These are phyloP conservation scores for Parotocinclus haroldoi DNA, from an alignment of 2,797 vertebrate genomes.

Conservation along the genomic window DNA sequence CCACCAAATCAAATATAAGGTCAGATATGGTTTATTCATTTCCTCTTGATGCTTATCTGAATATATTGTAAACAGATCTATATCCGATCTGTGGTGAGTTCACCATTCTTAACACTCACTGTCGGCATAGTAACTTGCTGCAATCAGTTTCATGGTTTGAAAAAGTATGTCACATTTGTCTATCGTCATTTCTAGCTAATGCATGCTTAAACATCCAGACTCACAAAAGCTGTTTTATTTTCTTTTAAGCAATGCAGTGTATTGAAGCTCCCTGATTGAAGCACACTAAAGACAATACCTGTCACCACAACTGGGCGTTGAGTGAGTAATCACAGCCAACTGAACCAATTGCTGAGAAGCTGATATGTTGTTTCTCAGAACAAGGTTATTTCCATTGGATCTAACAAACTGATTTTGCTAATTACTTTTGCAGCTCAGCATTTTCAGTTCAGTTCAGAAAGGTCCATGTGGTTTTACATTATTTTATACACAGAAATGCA, in stretches of 20 bases:
- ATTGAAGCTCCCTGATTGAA: slow-evolving; percentile 27
- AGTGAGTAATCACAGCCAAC: slow-evolving; percentile 22
- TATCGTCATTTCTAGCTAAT: too few species aligned
- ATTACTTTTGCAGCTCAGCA: too few species aligned
- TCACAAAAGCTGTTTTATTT: too few species aligned
- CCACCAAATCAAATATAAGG: too few species aligned
- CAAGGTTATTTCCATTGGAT: slow-evolving; percentile 43
- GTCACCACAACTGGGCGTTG: slow-evolving; percentile 37
- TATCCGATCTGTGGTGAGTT: slow-evolving; percentile 18
- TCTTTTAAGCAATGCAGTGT: background rate
- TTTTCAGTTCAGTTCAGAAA: too few species aligned
- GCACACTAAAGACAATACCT: slow-evolving; percentile 15
- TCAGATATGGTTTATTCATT: background rate
- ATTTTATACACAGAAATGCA: too few species aligned
- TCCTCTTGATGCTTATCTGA: slow-evolving; percentile 11
- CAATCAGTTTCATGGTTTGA: background rate
- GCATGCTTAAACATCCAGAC: too few species aligned
- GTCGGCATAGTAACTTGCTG: background rate
- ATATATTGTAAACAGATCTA: background rate
- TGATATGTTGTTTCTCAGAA: slow-evolving; percentile 41
- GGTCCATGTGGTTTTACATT: too few species aligned
- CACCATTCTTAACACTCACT: background rate
- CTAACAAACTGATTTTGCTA: background rate
- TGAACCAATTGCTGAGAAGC: slow-evolving; percentile 40
- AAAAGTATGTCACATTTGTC: background rate